phyloP scores from a whole-genome alignment of 1,140 invertebrate species.

The Heliconius himera region DNA sequence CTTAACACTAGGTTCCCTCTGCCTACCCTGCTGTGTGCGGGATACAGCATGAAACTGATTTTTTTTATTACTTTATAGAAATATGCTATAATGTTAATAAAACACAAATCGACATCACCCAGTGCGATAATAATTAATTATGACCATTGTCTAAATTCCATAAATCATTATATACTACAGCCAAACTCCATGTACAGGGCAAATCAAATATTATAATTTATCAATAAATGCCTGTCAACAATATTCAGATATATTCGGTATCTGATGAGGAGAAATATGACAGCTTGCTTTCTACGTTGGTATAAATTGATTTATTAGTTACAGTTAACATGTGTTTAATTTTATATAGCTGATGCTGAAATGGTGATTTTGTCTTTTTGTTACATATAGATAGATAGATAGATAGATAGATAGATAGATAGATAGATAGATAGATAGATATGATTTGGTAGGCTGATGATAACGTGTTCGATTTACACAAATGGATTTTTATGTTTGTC shows the following conservation, averaged over 20 bases:
- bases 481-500: too few species aligned
- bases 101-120: not conserved
- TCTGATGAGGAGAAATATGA: not conserved
- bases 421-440: too few species aligned
- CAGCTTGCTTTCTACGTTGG: not conserved
- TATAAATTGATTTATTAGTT: not conserved
- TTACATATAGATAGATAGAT: too few species aligned
- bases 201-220: constrained; percentile 4
- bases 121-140: not conserved
- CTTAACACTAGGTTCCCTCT: too few species aligned
- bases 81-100: not conserved
- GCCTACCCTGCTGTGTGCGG: too few species aligned
- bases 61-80: not conserved
- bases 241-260: not conserved
- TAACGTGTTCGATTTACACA: too few species aligned
- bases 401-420: too few species aligned
- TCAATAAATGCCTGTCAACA: not conserved
- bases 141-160: not conserved
- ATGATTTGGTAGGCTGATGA: too few species aligned
- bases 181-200: not conserved
- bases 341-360: not conserved
- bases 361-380: too few species aligned
- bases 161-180: not conserved
- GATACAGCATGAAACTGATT: too few species aligned
- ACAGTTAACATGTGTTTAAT: not conserved